Base-by-base conservation (phyloP, 1,140 invertebrate genomes). In the Drosophila mauritiana region DNA sequence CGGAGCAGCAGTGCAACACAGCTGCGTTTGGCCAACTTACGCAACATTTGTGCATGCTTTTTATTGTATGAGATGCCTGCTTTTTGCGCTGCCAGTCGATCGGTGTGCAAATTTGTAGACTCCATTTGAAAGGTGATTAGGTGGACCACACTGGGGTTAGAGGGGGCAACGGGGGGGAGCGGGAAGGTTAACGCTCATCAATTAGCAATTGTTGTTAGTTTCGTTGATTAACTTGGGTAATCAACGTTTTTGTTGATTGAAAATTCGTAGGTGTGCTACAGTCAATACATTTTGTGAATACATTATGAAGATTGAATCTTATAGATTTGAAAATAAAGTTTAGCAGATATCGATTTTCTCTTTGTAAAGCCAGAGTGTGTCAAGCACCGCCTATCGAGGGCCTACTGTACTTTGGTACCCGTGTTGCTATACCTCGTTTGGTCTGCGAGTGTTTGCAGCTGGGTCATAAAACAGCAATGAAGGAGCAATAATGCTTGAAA, bases 151-250 rank as follows among this genome's bases (percentile, higher is more conserved):
- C 31, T 22, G 17, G 11, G 39, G 27, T 31, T 43, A 13, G 27
- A 27, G 62, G 12, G 36, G 52, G 49, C 36, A 22, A 22, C 1
- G 11, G 20, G 10, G 15, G 17, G 37, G 4, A 27, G 22, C 31
- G 36, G 43, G 27, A 72, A 39, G 51, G 54, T 39, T 39, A 65
- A 17, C 39, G 57, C 59, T 80, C 81, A 85, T 86, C 82, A 85
- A 85, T 85, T 86, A 86, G 63, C 81, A 88, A 86, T 86, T 81
- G 68, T 74, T 74, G 73, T 53, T 64, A 59, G 77, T 64, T 77
- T 61, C 53, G 78, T 86, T 86, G 86, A 85, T 85, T 85, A 85
- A 86, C 78, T 54, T 57, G 80, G 78, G 46, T 65, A 82, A 81
- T 77, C 82, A 81, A 78, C 74, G 68, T 48, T 59, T 64, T 11